Base-by-base conservation (phyloP, 2,113 vertebrate genomes). In the Pterocles orientalis region DNA sequence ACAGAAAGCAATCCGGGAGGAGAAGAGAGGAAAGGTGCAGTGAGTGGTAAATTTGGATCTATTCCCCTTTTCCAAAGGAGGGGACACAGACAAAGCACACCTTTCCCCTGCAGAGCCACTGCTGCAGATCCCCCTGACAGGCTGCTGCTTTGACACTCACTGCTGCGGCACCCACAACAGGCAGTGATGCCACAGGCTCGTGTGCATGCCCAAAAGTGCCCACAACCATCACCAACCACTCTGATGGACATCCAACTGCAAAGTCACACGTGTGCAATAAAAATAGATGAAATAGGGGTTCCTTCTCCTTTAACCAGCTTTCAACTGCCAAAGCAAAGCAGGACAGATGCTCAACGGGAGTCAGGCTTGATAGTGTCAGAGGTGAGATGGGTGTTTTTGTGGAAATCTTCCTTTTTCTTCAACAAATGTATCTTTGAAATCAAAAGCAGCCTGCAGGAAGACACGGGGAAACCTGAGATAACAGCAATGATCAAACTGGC, bases 131-230 rank as follows among this genome's bases (percentile, higher is more conserved):
- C 0, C 7, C 8, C 12, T 7, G 8, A 47, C 64, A 33, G 6
- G 24, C 39, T 8, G 12, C 14, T 2, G 3, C 61, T 25, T 9
- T 2, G 1, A 11, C 6, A 7, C 26, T 34, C 10, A 6, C 7
- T 1, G 4, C 69, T 56, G 51, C 1, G 1, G 36, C 4, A 4
- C 26, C 18, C 2, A 3, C 23, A 4, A 66, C 29, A 45, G 29
- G 41, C 54, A 78, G 26, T 7, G n/a, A 61, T 5, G 12, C 10
- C 9, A 3, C 2, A 2, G 41, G 39, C n/a, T 68, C 10, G 2
- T 0, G 0, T 23, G 64, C 39, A 11, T 34, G 21, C 14, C 24
- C 12, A 0, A 12, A 82, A 82, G 23, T 19, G 28, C 19, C 73
- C 47, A 41, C 16, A 73, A 36, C 34, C 29, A 56, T 14, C 70